These are phyloP conservation scores for Pelobates fuscus DNA, from an alignment of 2,113 vertebrate genomes.

Conservation along the genomic window DNA sequence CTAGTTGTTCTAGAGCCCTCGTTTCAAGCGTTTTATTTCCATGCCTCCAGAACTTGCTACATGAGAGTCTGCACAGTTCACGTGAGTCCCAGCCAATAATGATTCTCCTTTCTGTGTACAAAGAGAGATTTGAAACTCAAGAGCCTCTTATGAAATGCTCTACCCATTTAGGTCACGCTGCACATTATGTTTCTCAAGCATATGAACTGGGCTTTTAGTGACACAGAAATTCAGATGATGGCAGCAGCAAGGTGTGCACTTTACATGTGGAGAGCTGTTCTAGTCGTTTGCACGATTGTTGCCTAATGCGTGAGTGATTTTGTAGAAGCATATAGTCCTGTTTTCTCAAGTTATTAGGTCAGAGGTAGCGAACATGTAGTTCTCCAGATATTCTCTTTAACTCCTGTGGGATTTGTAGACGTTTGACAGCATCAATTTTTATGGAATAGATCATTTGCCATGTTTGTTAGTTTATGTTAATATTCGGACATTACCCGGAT, in stretches of 20 bases:
- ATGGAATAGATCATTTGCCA: no score
- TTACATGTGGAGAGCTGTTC: not conserved
- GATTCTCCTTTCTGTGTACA: not conserved
- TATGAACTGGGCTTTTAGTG: constrained; percentile 3
- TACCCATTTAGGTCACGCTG: not conserved
- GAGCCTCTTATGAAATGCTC: not conserved
- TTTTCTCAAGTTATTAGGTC: no score
- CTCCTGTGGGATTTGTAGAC: no score
- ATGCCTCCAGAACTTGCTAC: not conserved
- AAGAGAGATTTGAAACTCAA: not conserved
- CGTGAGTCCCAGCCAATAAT: not conserved
- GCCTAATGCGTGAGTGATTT: no score
- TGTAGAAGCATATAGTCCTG: no score
- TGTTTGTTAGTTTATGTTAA: no score
- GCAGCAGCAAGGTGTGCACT: not conserved
- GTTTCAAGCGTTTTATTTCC: not conserved
- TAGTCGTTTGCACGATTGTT: no score
- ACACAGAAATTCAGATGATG: not conserved
- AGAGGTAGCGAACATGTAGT: no score
- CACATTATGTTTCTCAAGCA: not conserved
- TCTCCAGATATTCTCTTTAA: no score
- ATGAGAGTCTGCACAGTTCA: not conserved
- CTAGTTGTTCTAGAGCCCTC: not conserved
- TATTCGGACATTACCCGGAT: no score
- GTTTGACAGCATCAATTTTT: no score